phyloP scores from a whole-genome alignment of 2,888 invertebrate species.

The Mesorhabditis belari region DNA sequence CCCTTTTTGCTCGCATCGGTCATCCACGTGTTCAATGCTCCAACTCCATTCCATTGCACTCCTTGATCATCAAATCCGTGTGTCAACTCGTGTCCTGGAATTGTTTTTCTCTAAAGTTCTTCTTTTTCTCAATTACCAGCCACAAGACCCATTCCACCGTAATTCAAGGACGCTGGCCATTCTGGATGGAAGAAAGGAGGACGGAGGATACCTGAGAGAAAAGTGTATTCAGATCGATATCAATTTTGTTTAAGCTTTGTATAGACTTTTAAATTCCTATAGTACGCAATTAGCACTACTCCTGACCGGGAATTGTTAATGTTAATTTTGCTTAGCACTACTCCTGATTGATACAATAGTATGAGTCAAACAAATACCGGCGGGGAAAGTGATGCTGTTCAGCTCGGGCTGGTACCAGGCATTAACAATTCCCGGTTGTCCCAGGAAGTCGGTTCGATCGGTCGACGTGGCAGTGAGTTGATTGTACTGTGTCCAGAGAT shows the following conservation, averaged over 20 bases:
- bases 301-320: too few species aligned
- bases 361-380: too few species aligned
- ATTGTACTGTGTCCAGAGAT: slow-evolving; percentile 22
- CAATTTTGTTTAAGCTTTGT: slow-evolving; percentile 31
- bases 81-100: slow-evolving; percentile 84
- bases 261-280: background rate
- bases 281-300: too few species aligned
- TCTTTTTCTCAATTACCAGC: slow-evolving; percentile 63
- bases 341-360: too few species aligned
- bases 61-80: slow-evolving; percentile 82
- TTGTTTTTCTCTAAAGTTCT: background rate
- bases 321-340: too few species aligned
- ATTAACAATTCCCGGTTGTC: slow-evolving; percentile 42
- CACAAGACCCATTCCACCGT: slow-evolving; percentile 92
- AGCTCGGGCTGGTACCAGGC: slow-evolving; percentile 47
- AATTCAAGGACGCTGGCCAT: slow-evolving; percentile 56
- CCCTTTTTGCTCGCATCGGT: slow-evolving; percentile 14
- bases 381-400: too few species aligned
- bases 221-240: slow-evolving; percentile 51
- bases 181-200: slow-evolving; percentile 41
- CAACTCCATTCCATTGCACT: slow-evolving; percentile 42
- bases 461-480: slow-evolving; percentile 18
- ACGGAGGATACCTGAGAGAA: slow-evolving; percentile 47
- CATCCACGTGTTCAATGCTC: slow-evolving; percentile 35
- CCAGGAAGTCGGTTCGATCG: slow-evolving; percentile 36